Base-by-base conservation (phyloP, 1,140 invertebrate genomes). In the Ladona fulva region DNA sequence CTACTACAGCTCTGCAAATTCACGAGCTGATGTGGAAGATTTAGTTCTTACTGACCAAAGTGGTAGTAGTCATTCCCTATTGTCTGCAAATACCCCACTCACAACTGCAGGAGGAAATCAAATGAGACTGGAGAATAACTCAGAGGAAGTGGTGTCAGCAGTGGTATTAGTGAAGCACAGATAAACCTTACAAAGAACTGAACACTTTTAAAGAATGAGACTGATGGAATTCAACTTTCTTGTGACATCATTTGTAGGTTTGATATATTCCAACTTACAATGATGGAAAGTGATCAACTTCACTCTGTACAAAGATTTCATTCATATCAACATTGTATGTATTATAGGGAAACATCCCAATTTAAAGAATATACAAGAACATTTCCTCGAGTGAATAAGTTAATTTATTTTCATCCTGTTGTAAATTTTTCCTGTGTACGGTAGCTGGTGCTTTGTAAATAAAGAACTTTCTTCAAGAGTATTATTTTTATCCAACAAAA, bases 141-240 rank as follows among this genome's bases (percentile, higher is more conserved):
- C 29, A 25, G 81, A 81, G 76, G 81, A 77, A 66, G 79, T 81
- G 1, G 81, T 81, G n/a, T 81, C 81, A 19, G 81, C 81, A 25
- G 78, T 79, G 52, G 79, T 81, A 10, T 79, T 77, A 75, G 81
- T 81, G 1, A 81, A 81, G 75, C 80, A 80, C 14, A 66, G 52
- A 12, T 66, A 66, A 66, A 19, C 14, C 52, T 66, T 12, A 19
- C n/a, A 1, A 6, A 19, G 3, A 66, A 66, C 52, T 6, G 52
- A 37, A 66, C 52, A 66, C n/a, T 19, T 66, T 66, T 66, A 66
- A 22, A 6, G 52, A 66, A 16, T 3, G 52, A 66, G n/a, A 22
- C 16, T 19, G 16, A 66, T 16, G 14, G 52, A 66, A 66, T 16
- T 19, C 12, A 12, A 22, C n/a, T 12, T 66, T 16, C 5, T 66